Conservation (phyloP, 2,888 invertebrate species). For the Epinotia brunnichana region DNA sequence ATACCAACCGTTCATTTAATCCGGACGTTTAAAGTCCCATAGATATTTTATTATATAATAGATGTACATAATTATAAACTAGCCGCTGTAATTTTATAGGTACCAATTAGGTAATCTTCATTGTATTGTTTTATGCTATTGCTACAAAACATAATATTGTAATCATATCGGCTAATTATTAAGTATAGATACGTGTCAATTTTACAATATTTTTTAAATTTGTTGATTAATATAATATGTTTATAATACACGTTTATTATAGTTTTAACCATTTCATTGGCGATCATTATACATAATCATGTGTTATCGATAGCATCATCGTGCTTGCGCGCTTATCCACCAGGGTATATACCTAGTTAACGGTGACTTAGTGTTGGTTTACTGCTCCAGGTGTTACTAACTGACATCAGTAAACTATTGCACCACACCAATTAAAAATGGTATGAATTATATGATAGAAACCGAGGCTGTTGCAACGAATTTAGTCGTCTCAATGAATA, state of each 20-base stretch:
- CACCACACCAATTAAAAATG: slow-evolving; percentile 28
- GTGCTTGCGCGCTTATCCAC: slow-evolving; percentile 12
- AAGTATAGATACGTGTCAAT: slow-evolving; percentile 36
- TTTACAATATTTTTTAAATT: slow-evolving; percentile 35
- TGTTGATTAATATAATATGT: slow-evolving; percentile 28
- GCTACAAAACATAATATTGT: slow-evolving; percentile 18
- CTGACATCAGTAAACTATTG: slow-evolving; percentile 24
- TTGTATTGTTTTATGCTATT: slow-evolving; percentile 19
- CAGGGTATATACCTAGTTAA: slow-evolving; percentile 23
- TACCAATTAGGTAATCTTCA: slow-evolving; percentile 2
- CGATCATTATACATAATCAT: slow-evolving; percentile 14
- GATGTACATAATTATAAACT: slow-evolving; percentile 5
- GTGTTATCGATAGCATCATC: slow-evolving; percentile 20
- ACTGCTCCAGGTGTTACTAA: slow-evolving; percentile 33
- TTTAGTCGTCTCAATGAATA: slow-evolving; percentile 60
- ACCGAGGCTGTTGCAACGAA: slow-evolving; percentile 70
- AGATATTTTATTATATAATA: slow-evolving; percentile 3
- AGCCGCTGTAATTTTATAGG: slow-evolving; percentile 6
- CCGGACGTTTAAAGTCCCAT: not conserved
- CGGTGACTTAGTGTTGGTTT: slow-evolving; percentile 14
- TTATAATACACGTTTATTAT: slow-evolving; percentile 24
- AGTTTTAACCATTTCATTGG: slow-evolving; percentile 22
- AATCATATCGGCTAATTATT: slow-evolving; percentile 22
- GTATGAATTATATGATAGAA: slow-evolving; percentile 43
- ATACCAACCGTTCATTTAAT: slow-evolving; percentile 30